A percentile compares a stretch with the other conserved stretches of the same genome.
Evolutionary conservation across 2,888 invertebrate genomes (phyloP).

Genomic region (Andricus curvator): DNA sequence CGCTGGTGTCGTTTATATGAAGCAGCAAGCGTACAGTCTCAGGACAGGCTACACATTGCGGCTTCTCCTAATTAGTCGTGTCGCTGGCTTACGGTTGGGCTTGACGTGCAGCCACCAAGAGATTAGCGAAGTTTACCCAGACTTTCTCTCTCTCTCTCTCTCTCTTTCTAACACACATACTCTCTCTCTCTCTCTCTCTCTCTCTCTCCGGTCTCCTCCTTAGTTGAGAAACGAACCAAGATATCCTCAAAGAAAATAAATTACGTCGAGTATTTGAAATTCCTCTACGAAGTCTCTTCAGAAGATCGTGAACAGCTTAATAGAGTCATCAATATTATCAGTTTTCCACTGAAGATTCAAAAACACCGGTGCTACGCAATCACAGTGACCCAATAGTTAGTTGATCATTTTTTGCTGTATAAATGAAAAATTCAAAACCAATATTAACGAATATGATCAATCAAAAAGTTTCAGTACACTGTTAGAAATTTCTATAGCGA

Average conservation of each 20-base stretch:
- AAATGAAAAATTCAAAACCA: no score
- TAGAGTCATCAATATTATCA: neutral
- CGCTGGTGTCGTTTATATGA: constrained; percentile 38
- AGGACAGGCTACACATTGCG: constrained; percentile 36
- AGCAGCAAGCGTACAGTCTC: neutral
- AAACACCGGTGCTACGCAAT: no score
- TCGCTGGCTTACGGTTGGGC: constrained; percentile 30
- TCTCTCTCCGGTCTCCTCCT: neutral
- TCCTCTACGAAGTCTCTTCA: neutral
- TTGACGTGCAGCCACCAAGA: constrained; percentile 48
- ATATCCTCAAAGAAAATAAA: neutral
- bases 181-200: neutral
- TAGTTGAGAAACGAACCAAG: neutral
- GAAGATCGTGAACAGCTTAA: neutral
- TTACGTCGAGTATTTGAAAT: neutral
- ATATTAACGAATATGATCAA: no score
- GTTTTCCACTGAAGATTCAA: neutral
- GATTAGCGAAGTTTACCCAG: constrained; percentile 53
- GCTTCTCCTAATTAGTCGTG: constrained; percentile 54
- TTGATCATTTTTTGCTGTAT: neutral
- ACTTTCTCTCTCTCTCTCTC: neutral
- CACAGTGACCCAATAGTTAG: neutral
- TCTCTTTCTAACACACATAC: neutral
- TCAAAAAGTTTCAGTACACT: neutral
- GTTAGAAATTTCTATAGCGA: no score